Percentiles rank a stretch among this genome's conserved stretches.
Conservation (phyloP, 2,113 vertebrate species). For the Taurulus bubalis region DNA sequence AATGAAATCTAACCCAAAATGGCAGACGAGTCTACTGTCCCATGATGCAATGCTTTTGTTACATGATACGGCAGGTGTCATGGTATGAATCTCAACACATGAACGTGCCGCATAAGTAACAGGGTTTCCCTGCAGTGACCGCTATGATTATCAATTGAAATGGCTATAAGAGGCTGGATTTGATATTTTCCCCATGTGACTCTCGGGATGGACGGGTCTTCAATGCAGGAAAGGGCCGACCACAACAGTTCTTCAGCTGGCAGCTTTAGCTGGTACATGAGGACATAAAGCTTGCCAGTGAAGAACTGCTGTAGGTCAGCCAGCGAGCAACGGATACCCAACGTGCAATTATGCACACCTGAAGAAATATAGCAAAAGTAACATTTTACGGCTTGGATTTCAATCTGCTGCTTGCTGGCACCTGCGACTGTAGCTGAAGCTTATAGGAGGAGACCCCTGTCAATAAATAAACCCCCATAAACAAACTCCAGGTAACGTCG, state of each 20-base stretch:
- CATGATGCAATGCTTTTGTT: slow-evolving; percentile 72
- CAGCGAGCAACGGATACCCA: slow-evolving; percentile 72
- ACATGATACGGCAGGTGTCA: slow-evolving; percentile 77
- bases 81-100: slow-evolving; percentile 72
- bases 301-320: slow-evolving; percentile 99
- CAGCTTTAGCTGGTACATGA: slow-evolving; percentile 98
- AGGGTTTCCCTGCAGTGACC: neutral
- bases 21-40: slow-evolving; percentile 9
- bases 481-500: neutral
- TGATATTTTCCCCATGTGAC: neutral
- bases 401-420: neutral
- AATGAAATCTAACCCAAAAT: slow-evolving; percentile 22
- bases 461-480: neutral
- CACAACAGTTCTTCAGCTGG: slow-evolving; percentile 99
- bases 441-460: neutral
- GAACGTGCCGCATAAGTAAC: slow-evolving; percentile 78
- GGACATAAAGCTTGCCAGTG: slow-evolving; percentile 99
- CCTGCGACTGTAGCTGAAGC: neutral
- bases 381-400: neutral
- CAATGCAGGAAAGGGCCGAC: slow-evolving; percentile 90
- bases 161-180: slow-evolving; percentile 8
- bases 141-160: neutral
- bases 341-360: neutral
- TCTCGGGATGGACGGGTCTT: slow-evolving; percentile 23
- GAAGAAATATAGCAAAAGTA: slow-evolving; percentile 19